These are phyloP conservation scores for Pseudorhiza aurosa DNA, from an alignment of 30 jellyfish, hydroid and myxozoan genomes.

Conservation along the genomic window DNA sequence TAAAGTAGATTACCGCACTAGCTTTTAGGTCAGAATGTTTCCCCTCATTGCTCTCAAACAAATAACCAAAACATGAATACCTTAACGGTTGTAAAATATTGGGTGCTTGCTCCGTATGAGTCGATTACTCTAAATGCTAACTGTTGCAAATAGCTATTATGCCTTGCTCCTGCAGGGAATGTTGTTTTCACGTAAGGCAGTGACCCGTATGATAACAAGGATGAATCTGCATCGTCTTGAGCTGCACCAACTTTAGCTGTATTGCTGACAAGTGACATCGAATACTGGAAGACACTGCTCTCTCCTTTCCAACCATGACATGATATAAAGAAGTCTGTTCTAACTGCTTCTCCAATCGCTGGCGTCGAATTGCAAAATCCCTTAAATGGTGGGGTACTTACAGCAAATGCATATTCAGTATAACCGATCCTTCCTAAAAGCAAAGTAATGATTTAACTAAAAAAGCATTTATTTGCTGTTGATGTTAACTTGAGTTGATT, in stretches of 20 bases:
- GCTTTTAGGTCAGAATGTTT: too few relatives aligned
- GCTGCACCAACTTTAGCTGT: neutral
- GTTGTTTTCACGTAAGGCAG: neutral
- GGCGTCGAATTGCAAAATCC: slow-evolving; percentile 39
- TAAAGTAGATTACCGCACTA: too few relatives aligned
- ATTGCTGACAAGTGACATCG: slow-evolving; percentile 6
- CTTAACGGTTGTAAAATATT: too few relatives aligned
- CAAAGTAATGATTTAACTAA: too few relatives aligned
- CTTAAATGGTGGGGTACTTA: slow-evolving; percentile 26
- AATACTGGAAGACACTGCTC: slow-evolving; percentile 7
- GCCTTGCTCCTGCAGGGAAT: slow-evolving; percentile 15
- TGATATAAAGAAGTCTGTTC: slow-evolving; percentile 7
- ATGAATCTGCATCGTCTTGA: neutral
- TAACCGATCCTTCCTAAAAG: slow-evolving; percentile 6
- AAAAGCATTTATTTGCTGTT: too few relatives aligned
- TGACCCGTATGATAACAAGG: slow-evolving; percentile 25
- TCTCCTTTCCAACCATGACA: slow-evolving; percentile 31
- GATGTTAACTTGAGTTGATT: too few relatives aligned
- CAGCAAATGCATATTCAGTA: slow-evolving; percentile 19
- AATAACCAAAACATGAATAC: neutral
- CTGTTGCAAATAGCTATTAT: slow-evolving; percentile 1
- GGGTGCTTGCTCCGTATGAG: slow-evolving; percentile 33
- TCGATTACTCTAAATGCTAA: slow-evolving; percentile 24
- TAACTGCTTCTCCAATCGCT: slow-evolving; percentile 16
- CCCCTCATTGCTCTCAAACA: too few relatives aligned